Base-by-base conservation (phyloP, 2,113 vertebrate species). In the Dromas ardeola region DNA sequence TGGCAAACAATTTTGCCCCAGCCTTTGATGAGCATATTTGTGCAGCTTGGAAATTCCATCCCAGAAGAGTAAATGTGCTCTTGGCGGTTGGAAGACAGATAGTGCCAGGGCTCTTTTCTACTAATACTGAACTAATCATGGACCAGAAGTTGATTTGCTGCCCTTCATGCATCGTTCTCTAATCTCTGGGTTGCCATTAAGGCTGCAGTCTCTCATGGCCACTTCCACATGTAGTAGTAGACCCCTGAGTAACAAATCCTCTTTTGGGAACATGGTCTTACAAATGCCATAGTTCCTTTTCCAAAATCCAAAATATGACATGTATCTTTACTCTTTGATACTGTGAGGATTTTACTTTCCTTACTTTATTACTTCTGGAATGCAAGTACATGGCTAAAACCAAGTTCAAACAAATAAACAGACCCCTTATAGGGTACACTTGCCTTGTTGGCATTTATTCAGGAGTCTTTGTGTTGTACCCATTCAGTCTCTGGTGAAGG, bases 1-100 rank as follows among this genome's bases (percentile, higher is more conserved):
- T 70, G 61, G 67, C 86, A 96, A 96, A 96, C 52, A 97, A 70
- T 93, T 92, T 65, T 97, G 93, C 83, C 93, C 87, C 82, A 91
- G 90, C 19, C 84, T 91, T 62, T 92, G 93, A 95, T 78, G 34
- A 94, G 40, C 73, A 77, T 95, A 93, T 95, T 91, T 93, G 40
- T 56, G 72, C 67, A 70, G 56, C 74, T 79, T 94, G 78, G 78
- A 94, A 97, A 84, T 86, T 91, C 56, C 76, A 88, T 81, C 62
- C 30, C 52, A 40, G 53, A 93, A 67, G 18, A 70, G 30, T 61
- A 95, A 95, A 88, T 36, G 45, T 58, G 30, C 32, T 91, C 70
- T 96, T 93, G 32, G 71, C 83, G 90, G 71, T 11, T 63, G 38
- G 87, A 93, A 96, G 49, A 70, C 43, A 88, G n/a, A 85, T 71